These are phyloP conservation scores for Acanthosepion esculentum DNA, from an alignment of 2,888 invertebrate species.

Conservation along the genomic window DNA sequence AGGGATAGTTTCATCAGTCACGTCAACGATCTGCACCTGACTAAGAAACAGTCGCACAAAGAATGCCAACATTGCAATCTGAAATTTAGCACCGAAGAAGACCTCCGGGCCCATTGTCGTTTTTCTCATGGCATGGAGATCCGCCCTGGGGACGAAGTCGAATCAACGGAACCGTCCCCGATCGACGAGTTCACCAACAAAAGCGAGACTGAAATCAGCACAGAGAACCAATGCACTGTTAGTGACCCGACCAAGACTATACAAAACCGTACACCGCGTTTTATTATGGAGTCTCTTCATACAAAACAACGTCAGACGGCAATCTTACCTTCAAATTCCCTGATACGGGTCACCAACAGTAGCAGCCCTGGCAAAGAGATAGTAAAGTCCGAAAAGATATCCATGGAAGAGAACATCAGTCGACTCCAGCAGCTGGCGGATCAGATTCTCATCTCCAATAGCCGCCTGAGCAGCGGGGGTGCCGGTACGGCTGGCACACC, in stretches of 20 bases:
- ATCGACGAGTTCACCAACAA: slow-evolving; percentile 48
- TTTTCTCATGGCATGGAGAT: slow-evolving; percentile 54
- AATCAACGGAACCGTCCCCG: slow-evolving; percentile 45
- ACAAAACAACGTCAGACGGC: background rate
- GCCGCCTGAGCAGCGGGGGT: slow-evolving; percentile 54
- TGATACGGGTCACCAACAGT: background rate
- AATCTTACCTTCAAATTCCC: background rate
- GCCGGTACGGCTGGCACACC: background rate
- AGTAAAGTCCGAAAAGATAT: slow-evolving; percentile 35
- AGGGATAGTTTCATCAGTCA: slow-evolving; percentile 63
- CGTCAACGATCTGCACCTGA: slow-evolving; percentile 61
- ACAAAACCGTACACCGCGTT: background rate
- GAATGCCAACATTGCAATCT: slow-evolving; percentile 59
- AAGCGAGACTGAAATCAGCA: background rate
- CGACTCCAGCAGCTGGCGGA: slow-evolving; percentile 60
- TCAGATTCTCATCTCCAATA: slow-evolving; percentile 60
- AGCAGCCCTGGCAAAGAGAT: background rate
- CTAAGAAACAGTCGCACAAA: slow-evolving; percentile 51
- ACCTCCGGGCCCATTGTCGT: slow-evolving; percentile 58
- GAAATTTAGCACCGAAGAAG: slow-evolving; percentile 63
- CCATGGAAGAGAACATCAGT: slow-evolving; percentile 49
- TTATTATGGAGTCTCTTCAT: slow-evolving; percentile 34
- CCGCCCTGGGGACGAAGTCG: slow-evolving; percentile 45
- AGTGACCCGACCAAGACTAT: slow-evolving; percentile 48
- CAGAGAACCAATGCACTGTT: slow-evolving; percentile 48